Base-by-base conservation (phyloP, 2,797 vertebrate species). In the Enoplosus armatus region DNA sequence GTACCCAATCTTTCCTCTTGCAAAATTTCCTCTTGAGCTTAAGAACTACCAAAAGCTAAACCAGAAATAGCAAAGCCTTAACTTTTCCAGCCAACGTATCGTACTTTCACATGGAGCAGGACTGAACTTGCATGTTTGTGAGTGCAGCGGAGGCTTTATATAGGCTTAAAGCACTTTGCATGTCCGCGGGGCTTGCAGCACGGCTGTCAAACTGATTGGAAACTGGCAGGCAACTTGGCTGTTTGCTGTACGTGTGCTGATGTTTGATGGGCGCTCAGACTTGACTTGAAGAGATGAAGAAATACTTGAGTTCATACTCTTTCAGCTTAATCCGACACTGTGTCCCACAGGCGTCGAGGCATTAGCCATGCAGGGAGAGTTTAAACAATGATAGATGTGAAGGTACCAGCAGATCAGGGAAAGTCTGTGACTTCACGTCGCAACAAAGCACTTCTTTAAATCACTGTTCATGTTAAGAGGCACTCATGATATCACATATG, bases 61-160 rank as follows among this genome's bases (percentile, higher is more conserved):
- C 73, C 48, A 69, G 9, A 66, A 26, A 37, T 39, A 39, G 4
- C 47, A n/a, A 35, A 73, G 43, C 35, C 35, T 61, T 45, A 39
- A 61, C 45, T 48, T 72, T 81, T 70, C 26, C 29, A 61, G 35
- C 33, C 31, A 60, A 45, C 62, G 29, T 53, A 64, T 60, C 60
- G n/a, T 7, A 33, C 15, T 76, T 77, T 47, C 47, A 33, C 39
- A 10, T 27, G 53, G 53, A 69, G 56, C 90, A 91, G 64, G 91
- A 87, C 68, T 78, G 63, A 75, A 87, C 87, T 59, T 80, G 93
- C 74, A 33, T 79, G 70, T 89, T 85, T 90, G 86, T 65, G 64
- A 79, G 59, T 26, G 55, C 35, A 72, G 79, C 26, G 4, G 26
- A 77, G 74, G 60, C 74, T 86, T 80, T 72, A 74, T 47, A 50